A percentile compares a stretch with the other conserved stretches of the same genome.
phyloP scores from a whole-genome alignment of 2,113 vertebrate genomes.

The Cynopterus brachyotis region DNA sequence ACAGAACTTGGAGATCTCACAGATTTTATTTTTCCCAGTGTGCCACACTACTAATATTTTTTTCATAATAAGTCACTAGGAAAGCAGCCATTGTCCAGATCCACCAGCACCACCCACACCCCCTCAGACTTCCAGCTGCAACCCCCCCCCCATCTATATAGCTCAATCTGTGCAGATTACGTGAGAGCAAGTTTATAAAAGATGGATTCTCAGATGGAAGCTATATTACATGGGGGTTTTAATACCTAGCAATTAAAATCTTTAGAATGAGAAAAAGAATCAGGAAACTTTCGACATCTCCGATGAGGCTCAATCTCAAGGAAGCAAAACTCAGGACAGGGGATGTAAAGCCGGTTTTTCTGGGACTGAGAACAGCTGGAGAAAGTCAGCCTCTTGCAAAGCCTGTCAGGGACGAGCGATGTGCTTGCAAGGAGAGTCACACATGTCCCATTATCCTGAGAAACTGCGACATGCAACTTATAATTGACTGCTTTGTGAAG shows the following conservation, averaged over 20 bases:
- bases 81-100: not conserved
- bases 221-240: slow-evolving; percentile 32
- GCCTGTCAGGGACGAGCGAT: slow-evolving; percentile 53
- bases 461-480: slow-evolving; percentile 24
- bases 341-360: slow-evolving; percentile 29
- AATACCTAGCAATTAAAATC: slow-evolving; percentile 46
- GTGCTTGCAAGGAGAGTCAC: slow-evolving; percentile 35
- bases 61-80: not conserved
- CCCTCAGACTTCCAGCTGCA: not conserved
- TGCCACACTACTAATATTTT: not conserved
- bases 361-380: slow-evolving; percentile 64
- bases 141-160: not conserved
- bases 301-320: not conserved
- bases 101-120: not conserved
- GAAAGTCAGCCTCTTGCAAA: slow-evolving; percentile 57
- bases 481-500: slow-evolving; percentile 39
- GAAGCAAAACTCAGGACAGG: not conserved
- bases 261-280: slow-evolving; percentile 56
- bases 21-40: not conserved
- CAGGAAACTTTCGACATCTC: slow-evolving; percentile 45
- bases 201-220: not conserved
- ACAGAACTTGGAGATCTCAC: not conserved
- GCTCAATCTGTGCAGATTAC: not conserved
- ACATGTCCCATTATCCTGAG: slow-evolving; percentile 56
- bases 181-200: slow-evolving; percentile 11